phyloP scores from a whole-genome alignment of 2,113 vertebrate genomes.

The Microcebus griseorufus region DNA sequence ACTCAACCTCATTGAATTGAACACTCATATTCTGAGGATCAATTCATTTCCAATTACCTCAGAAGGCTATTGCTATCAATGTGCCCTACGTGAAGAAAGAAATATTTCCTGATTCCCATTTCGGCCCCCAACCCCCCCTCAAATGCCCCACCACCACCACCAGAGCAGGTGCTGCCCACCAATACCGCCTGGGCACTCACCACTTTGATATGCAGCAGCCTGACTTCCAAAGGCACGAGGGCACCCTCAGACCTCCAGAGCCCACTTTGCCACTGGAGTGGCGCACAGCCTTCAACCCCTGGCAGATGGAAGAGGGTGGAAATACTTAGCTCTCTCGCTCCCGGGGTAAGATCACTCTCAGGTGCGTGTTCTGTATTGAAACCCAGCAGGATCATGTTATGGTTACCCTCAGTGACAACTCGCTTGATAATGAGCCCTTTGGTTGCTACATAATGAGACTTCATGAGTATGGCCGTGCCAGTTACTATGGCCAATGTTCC shows the following conservation, averaged over 20 bases:
- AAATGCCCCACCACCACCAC: neutral
- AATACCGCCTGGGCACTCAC: neutral
- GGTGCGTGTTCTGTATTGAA: neutral
- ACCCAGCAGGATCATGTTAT: neutral
- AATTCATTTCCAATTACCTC: neutral
- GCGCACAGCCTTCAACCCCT: neutral
- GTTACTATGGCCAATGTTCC: neutral
- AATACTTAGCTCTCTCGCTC: neutral
- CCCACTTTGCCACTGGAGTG: neutral
- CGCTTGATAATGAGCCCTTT: neutral
- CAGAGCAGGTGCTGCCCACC: neutral
- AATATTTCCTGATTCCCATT: neutral
- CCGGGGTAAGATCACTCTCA: neutral
- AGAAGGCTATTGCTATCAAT: neutral
- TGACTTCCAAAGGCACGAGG: neutral
- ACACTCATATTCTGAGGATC: neutral
- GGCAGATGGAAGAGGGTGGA: neutral
- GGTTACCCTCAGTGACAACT: neutral
- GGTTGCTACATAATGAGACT: neutral
- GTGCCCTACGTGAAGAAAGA: neutral
- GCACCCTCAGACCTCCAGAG: neutral
- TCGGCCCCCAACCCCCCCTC: neutral
- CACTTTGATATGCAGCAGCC: neutral
- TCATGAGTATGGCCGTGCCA: accelerated
- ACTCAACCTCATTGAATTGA: neutral